Conservation (phyloP, 1,140 invertebrate genomes). For the Lasioglossum baleicum region DNA sequence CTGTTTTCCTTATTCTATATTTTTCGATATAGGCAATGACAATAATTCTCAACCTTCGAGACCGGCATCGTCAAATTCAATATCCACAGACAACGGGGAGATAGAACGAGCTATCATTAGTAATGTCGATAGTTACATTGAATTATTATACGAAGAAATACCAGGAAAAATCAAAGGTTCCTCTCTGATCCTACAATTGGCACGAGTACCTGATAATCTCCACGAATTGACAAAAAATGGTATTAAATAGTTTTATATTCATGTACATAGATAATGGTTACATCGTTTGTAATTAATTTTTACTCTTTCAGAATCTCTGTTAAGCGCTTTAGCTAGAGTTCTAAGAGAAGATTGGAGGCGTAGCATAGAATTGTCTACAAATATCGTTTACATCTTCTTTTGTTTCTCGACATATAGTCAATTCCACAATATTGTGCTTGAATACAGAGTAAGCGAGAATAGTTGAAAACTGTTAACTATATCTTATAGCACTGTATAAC, state of each 20-base stretch:
- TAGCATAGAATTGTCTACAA: conserved; percentile 96
- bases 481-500: neutral
- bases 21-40: conserved; percentile 61
- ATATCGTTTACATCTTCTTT: conserved; percentile 98
- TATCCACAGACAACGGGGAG: conserved; percentile 69
- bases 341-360: conserved; percentile 98
- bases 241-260: conserved; percentile 69
- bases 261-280: neutral
- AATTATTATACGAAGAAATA: conserved; percentile 97
- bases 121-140: conserved; percentile 95
- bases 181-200: conserved; percentile 93
- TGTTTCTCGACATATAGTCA: conserved; percentile 98
- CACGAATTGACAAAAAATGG: conserved; percentile 95
- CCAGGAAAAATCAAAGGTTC: conserved; percentile 96
- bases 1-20: conserved; percentile 6
- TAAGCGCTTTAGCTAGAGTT: conserved; percentile 96
- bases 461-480: conserved; percentile 20
- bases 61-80: conserved; percentile 74
- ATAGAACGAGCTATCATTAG: conserved; percentile 85
- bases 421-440: conserved; percentile 95
- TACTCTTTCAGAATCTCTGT: conserved; percentile 89
- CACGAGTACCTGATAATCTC: conserved; percentile 95
- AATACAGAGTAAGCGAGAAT: conserved; percentile 87
- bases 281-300: conserved; percentile 15
- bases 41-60: conserved; percentile 66